Evolutionary conservation across 2,113 vertebrate genomes (phyloP), one percentile per base, ranked within the genome.

Genomic region (Climacteris rufus): DNA sequence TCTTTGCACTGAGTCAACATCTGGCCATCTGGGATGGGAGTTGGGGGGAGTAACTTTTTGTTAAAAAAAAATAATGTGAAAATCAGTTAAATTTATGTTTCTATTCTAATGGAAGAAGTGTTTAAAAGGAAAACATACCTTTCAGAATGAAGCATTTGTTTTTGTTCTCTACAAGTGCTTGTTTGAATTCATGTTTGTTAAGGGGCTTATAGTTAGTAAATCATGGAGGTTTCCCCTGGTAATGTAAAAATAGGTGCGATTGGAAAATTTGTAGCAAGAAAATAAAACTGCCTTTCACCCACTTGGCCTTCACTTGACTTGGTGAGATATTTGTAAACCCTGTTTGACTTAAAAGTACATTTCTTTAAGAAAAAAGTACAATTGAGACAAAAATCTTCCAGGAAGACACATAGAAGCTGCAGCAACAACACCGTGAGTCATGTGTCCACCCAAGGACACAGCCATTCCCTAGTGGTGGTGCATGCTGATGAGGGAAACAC

Each of bases 41-140:
- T 42, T 37, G 74, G 18, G 27, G 59, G 75, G 83, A 76, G 63
- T 59, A 95, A 39, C 11, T 40, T 97, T 96, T 87, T 42, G n/a
- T 86, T 70, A 18, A 42, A 94, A 96, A 87, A 79, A 92, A 89
- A 75, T 19, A 9, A 33, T 3, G 57, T 71, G 87, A 94, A 94
- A 94, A 92, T 89, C 42, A 54, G 78, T 94, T 89, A 81, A 96
- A 96, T 91, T 96, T 91, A 90, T 84, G 65, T 82, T 94, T 94
- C 56, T 90, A 70, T 81, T 94, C 63, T 70, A 95, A 85, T 23
- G 21, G 87, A 97, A 97, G 82, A 94, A 75, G 75, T 95, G 74
- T 95, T 94, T 87, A 79, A 92, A 91, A 92, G 95, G 88, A 96
- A 95, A 95, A 85, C 91, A 96, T 90, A 79, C 87, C 84, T 96